Evolutionary conservation across 2,113 vertebrate species (phyloP), one percentile per base, ranked within the genome.

Genomic region (Pionites leucogaster): DNA sequence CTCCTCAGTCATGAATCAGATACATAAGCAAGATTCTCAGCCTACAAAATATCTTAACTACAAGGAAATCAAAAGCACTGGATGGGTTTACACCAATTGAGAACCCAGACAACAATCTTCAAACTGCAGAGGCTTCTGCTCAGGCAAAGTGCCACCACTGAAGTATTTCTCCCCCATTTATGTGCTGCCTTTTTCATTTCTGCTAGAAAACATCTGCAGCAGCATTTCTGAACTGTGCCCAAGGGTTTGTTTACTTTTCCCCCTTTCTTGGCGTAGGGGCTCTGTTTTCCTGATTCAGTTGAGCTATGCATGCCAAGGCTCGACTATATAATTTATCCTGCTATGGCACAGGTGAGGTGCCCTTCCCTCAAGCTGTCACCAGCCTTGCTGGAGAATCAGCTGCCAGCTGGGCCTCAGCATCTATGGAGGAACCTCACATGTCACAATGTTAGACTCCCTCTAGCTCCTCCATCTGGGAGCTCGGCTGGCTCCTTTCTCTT

Each of bases 21-120:
- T 44, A 39, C 39, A 70, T 47, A 90, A 90, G 64, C 88, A 83
- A 88, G 55, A 92, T 60, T 53, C 39, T 94, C 55, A 81, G 55
- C 22, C 86, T 68, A 90, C 59, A 81, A 63, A 94, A 88, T 80
- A 94, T 82, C 70, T 90, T 49, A 80, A 74, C 82, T 85, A 77
- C 42, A 63, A 76, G 33, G 63, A 82, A 76, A 79, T 88, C 80
- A 68, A 76, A 92, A 80, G 71, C 76, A 37, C 53, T 71, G 80
- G 13, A 50, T 67, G 62, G 44, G 16, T 92, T 96, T 95, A 79
- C 65, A 88, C 42, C 86, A 71, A 79, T 20, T 83, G 76, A 93
- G 88, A 95, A 75, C 35, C 13, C 79, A 95, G 79, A 60, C 50
- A 81, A 81, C 37, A 13, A 0, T 27, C 72, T 47, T 41, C 67